phyloP scores from a whole-genome alignment of 2,113 vertebrate species.

The Peucedramus taeniatus region DNA sequence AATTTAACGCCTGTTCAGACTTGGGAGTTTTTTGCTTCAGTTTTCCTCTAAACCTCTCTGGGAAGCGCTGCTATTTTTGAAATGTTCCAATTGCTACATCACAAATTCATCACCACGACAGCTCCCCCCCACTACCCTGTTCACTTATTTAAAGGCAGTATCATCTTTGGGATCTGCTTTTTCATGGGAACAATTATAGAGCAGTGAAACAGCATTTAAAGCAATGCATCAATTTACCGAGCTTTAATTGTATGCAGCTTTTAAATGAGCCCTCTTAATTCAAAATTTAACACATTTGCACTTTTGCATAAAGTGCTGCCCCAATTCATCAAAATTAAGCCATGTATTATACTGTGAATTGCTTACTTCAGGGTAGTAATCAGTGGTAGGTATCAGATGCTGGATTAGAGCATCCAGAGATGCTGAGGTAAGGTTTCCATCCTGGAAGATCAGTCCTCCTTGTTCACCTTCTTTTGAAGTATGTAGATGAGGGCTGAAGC shows the following conservation, averaged over 20 bases:
- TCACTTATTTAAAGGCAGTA: conserved; percentile 4
- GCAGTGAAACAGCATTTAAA: conserved; percentile 11
- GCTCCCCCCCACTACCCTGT: neutral
- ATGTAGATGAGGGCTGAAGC: conserved; percentile 83
- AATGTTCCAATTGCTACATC: neutral
- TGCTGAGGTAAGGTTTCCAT: conserved; percentile 84
- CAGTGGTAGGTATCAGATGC: conserved; percentile 86
- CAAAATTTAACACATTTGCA: conserved; percentile 27
- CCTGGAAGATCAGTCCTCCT: conserved; percentile 78
- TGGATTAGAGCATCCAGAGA: conserved; percentile 90
- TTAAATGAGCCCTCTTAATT: conserved; percentile 42
- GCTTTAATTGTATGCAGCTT: conserved; percentile 19
- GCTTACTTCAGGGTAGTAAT: conserved; percentile 90
- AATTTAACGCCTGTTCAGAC: neutral
- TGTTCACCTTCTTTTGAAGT: conserved; percentile 75
- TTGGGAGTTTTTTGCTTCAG: neutral
- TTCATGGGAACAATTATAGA: neutral
- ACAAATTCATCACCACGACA: conserved; percentile 11
- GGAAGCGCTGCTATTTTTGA: neutral
- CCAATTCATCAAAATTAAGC: conserved; percentile 43
- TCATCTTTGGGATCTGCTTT: conserved; percentile 20
- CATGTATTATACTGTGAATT: conserved; percentile 1
- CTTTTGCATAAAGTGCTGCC: conserved; percentile 9
- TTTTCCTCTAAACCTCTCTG: neutral
- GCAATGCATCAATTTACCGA: neutral